A percentile compares a stretch with the other conserved stretches of the same genome.
Conservation (phyloP, 2,888 invertebrate genomes). For the Rhagonycha lutea region DNA sequence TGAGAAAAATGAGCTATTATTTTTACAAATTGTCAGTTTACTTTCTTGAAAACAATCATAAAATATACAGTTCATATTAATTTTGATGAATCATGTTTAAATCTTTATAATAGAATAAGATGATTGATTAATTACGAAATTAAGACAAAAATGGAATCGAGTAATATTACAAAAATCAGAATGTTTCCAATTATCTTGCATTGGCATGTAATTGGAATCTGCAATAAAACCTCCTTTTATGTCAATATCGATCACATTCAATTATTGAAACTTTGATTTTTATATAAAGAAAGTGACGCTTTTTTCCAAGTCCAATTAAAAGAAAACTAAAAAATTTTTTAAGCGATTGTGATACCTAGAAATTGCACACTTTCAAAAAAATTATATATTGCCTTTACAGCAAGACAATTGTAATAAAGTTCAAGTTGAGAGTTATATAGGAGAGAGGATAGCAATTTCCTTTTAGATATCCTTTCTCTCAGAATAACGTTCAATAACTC, state of each 20-base stretch:
- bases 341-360: not conserved
- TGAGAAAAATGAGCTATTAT: not conserved
- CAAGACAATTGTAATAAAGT: not conserved
- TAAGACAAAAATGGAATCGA: not conserved
- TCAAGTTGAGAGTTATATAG: slow-evolving; percentile 5
- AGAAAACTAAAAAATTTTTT: not conserved
- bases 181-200: not conserved
- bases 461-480: slow-evolving; percentile 13
- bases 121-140: too few species aligned
- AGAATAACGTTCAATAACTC: slow-evolving; percentile 19
- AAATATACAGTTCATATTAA: too few species aligned
- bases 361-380: not conserved
- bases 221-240: not conserved
- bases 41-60: not conserved
- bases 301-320: not conserved
- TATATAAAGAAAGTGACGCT: not conserved
- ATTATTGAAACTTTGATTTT: not conserved
- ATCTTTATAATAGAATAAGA: too few species aligned
- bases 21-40: not conserved
- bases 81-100: too few species aligned
- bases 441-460: slow-evolving; percentile 17
- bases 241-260: not conserved
- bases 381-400: not conserved
- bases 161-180: not conserved
- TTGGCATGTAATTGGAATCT: not conserved